Base-by-base conservation (phyloP, 30 jellyfish, hydroid and myxozoan genomes). In the Aurelia sp. region DNA sequence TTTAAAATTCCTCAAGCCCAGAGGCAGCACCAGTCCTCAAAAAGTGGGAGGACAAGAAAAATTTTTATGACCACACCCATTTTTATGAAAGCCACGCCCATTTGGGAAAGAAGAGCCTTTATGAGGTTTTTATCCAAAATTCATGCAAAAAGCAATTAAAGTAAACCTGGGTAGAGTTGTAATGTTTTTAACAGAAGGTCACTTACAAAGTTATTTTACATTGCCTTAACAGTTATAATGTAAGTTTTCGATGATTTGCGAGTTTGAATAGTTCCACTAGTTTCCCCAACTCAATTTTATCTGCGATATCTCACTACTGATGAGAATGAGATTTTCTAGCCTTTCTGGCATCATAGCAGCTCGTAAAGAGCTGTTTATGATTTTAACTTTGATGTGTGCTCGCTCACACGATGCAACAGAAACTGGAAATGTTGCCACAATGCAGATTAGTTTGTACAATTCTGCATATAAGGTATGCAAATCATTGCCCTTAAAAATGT, bases 341-440 rank as follows among this genome's bases (percentile, higher is more conserved):
- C 90, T 35, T 20, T 78, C 82, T 13, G 81, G 82, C n/a, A 51
- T 19, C 83, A 81, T 65, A 63, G 91, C 82, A 67, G 91, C 85
- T 47, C 84, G 61, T 62, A 81, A 81, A 67, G 64, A 81, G 74
- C 35, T 63, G 53, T 81, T 65, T 31, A 81, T 65, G 51, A 81
- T 81, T 30, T 81, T 64, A 18, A 63, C 91, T 66, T 81, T 81
- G 60, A 85, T 81, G 91, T 81, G 85, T 63, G 86, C 53, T 47
- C 85, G 85, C 73, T 81, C 91, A 48, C 82, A 66, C 47, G 64
- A 81, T 48, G 85, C 91, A 48, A 81, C 91, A 47, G 82, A 16
- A 44, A 81, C 91, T n/a, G 91, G 91, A 22, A 81, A 40, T 31
- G 85, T 64, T n/a, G 91, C 82, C 33, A 81, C 91, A 67, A 81